Evolutionary conservation across 2,888 invertebrate species (phyloP), one percentile per base, ranked within the genome.

Genomic region (Cartodere bifasciata): DNA sequence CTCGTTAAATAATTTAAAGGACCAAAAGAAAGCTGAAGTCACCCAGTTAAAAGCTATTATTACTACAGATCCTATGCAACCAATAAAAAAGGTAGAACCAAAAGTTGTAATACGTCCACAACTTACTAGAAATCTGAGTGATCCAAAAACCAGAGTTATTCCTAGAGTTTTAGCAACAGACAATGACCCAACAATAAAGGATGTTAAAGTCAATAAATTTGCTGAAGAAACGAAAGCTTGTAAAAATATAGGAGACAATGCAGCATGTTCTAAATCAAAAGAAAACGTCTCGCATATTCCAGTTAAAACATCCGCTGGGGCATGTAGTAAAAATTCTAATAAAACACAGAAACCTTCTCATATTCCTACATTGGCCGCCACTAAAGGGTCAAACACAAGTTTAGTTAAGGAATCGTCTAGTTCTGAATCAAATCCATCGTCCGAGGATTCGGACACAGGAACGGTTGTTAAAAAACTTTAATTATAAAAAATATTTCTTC

Each of bases 21-120:
- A 20, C 26, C 34, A 21, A 13, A 27, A 28, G 9, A 28, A 25
- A 23, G 6, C 20, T 14, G 25, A 35, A 25, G 21, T 38, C 36
- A 14, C 38, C 44, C 16, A 44, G 31, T 43, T 48, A 2, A 65
- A 60, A 52, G 63, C 70, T 1, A 68, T 71, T 16, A 65, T 71
- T 32, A 62, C 67, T 2, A 60, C 70, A 2, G 65, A 65, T 45
- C 57, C 63, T 31, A 53, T 53, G 38, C 52, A 53, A 29, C 52
- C 62, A 13, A 53, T 54, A 11, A 59, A 55, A 27, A 53, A 64
- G 34, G 46, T 49, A 16, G 73, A 77, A 44, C 65, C 71, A 1
- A 71, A 68, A 48, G 67, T 75, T 34, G 62, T 75, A 17, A 73
- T 75, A 12, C 71, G 70, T 43, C 67, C 75, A 4, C 67, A 67